Evolutionary conservation across 2,888 invertebrate genomes (phyloP).

Genomic region (Xanthorhoe designata): DNA sequence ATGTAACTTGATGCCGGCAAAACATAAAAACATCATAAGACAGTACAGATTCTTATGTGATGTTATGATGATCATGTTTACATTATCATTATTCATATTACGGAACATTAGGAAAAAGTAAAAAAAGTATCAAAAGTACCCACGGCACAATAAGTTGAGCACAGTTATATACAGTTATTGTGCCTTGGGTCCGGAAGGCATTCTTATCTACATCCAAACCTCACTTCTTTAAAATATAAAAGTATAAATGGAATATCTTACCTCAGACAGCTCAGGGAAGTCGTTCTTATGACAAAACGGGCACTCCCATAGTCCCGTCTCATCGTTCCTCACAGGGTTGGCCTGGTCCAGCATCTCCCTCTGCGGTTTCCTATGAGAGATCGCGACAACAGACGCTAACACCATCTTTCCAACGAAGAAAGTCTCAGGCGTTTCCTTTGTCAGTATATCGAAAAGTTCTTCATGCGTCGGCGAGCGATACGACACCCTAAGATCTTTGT

Average conservation of each 20-base stretch:
- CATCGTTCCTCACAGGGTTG: slow-evolving; percentile 97
- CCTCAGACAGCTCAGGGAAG: slow-evolving; percentile 97
- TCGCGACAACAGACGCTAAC: slow-evolving; percentile 91
- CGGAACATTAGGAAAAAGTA: too few relatives aligned
- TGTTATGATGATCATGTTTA: too few relatives aligned
- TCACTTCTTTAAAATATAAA: too few relatives aligned
- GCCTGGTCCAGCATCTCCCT: slow-evolving; percentile 97
- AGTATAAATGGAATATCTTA: slow-evolving; percentile 43
- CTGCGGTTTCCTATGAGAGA: slow-evolving; percentile 94
- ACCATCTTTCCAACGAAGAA: slow-evolving; percentile 96
- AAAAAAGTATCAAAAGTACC: too few relatives aligned
- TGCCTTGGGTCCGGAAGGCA: too few relatives aligned
- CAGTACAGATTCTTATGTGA: too few relatives aligned
- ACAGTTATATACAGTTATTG: too few relatives aligned
- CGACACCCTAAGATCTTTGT: slow-evolving; percentile 94
- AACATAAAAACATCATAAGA: too few relatives aligned
- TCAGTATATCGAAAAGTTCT: slow-evolving; percentile 96
- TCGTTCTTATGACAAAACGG: slow-evolving; percentile 98
- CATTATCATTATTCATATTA: too few relatives aligned
- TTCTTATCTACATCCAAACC: too few relatives aligned
- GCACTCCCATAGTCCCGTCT: slow-evolving; percentile 98
- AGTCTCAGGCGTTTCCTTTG: slow-evolving; percentile 97
- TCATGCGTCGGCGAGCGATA: slow-evolving; percentile 93
- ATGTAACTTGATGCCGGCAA: too few relatives aligned
- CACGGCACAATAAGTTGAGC: too few relatives aligned